Conservation (phyloP, 2,113 vertebrate genomes). For the Sinocyclocheilus anophthalmus region DNA sequence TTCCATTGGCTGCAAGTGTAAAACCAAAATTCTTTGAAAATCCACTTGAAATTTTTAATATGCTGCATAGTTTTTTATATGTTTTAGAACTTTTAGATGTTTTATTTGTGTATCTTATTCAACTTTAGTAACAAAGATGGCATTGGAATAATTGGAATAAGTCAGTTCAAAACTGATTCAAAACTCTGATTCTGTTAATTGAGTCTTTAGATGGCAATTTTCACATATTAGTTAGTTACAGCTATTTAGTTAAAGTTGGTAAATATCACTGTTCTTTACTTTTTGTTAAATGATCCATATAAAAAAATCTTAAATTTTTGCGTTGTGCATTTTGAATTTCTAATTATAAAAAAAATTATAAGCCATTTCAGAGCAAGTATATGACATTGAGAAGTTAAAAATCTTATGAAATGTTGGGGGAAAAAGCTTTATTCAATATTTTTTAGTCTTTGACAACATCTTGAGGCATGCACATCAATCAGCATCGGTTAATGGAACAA, state of each 20-base stretch:
- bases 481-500: background rate
- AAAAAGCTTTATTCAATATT: background rate
- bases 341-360: background rate
- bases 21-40: background rate
- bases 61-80: background rate
- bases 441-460: too few relatives aligned
- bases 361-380: background rate
- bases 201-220: background rate
- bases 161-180: background rate
- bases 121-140: background rate
- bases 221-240: background rate
- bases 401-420: background rate
- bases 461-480: background rate
- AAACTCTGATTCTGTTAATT: background rate
- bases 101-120: background rate
- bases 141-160: background rate
- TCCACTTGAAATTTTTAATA: background rate
- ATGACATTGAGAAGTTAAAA: background rate
- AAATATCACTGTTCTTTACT: background rate
- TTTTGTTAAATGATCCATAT: background rate
- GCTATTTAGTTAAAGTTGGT: background rate
- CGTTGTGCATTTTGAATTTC: background rate
- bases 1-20: background rate
- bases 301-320: background rate
- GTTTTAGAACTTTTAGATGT: background rate